Percentiles rank a stretch among this genome's conserved stretches.
These are phyloP conservation scores for Numenius arquata DNA, from an alignment of 2,113 vertebrate genomes.

Conservation along the genomic window DNA sequence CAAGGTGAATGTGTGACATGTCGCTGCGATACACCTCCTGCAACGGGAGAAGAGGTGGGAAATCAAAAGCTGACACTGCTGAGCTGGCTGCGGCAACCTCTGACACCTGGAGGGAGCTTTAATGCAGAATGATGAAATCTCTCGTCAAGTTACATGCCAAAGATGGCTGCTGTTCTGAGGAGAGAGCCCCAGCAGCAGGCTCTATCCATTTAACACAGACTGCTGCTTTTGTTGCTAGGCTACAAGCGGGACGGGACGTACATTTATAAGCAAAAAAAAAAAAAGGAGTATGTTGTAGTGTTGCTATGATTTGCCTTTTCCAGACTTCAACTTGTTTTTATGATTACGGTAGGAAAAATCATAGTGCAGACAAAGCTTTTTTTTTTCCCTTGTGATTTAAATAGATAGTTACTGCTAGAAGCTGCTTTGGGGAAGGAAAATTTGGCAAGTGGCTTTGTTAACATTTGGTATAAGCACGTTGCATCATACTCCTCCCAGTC, in stretches of 20 bases:
- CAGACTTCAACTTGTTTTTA: background rate
- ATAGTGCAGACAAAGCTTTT: background rate
- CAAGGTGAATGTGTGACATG: accelerated
- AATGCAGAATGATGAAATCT: conserved; percentile 58
- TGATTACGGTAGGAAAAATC: background rate
- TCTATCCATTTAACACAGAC: background rate
- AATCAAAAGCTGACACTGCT: background rate
- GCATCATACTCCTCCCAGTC: conserved; percentile 9
- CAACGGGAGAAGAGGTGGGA: background rate
- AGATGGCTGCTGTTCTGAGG: conserved; percentile 70
- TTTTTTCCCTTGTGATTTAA: background rate
- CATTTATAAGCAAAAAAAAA: conserved; percentile 21
- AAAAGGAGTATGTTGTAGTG: background rate
- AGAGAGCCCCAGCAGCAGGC: conserved; percentile 51
- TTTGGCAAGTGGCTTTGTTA: conserved; percentile 1
- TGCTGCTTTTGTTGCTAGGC: conserved; percentile 70
- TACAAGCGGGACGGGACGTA: conserved; percentile 33
- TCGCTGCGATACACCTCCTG: background rate
- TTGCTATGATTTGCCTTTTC: background rate
- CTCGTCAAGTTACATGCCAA: conserved; percentile 17
- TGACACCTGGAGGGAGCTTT: conserved; percentile 32
- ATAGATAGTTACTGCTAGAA: background rate
- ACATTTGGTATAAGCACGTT: conserved; percentile 1
- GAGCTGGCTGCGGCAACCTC: background rate
- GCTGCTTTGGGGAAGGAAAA: background rate